Conservation (phyloP, 1,140 invertebrate species). For the Zaprionus capensis region DNA sequence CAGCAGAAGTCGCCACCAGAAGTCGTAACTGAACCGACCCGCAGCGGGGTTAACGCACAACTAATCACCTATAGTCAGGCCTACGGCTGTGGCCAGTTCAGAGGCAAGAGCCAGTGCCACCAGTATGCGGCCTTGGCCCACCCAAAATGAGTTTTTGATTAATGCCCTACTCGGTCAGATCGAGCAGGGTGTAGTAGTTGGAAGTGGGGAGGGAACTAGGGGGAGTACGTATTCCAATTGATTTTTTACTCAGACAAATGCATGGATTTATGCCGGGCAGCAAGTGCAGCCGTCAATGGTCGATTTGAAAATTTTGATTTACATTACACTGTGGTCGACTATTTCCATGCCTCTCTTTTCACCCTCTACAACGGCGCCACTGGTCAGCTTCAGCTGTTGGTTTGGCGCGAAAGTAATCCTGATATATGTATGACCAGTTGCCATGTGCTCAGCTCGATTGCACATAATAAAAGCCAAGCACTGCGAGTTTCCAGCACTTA, state of each 20-base stretch:
- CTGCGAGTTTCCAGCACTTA: background rate
- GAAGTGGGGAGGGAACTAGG: background rate
- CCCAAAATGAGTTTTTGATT: conserved; percentile 78
- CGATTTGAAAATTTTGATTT: conserved; percentile 44
- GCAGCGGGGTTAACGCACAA: conserved; percentile 74
- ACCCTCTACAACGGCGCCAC: conserved; percentile 34
- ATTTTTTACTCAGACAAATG: conserved; percentile 67
- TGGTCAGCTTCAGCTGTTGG: conserved; percentile 2
- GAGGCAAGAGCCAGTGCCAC: background rate
- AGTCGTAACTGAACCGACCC: conserved; percentile 15
- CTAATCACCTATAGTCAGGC: conserved; percentile 61
- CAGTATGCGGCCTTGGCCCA: conserved; percentile 23
- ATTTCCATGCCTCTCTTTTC: background rate
- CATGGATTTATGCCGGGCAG: conserved; percentile 40
- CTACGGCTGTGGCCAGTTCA: background rate
- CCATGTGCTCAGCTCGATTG: conserved; percentile 34
- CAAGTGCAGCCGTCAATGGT: conserved; percentile 61
- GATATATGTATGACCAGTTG: conserved; percentile 53
- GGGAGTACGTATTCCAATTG: conserved; percentile 49
- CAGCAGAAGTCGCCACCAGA: conserved; percentile 3
- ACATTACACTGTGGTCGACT: conserved; percentile 30
- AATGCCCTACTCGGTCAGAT: conserved; percentile 49
- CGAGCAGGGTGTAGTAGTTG: background rate
- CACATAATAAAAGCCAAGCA: conserved; percentile 49
- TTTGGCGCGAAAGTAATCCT: conserved; percentile 19